phyloP scores from a whole-genome alignment of 2,113 vertebrate genomes.

The Notarius quadriscutis region DNA sequence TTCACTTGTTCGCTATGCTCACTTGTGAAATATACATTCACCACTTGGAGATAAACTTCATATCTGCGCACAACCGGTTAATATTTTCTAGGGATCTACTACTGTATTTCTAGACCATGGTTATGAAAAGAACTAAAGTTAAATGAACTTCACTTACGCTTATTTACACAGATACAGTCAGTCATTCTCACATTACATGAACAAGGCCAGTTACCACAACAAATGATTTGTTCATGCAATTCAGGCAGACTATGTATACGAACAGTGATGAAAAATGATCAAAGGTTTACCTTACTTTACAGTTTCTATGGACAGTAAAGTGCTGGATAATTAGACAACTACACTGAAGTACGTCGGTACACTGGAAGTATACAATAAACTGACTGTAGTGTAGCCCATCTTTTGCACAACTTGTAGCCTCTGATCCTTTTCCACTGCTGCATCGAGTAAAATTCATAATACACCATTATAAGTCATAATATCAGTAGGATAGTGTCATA shows the following conservation, averaged over 20 bases:
- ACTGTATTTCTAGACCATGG: not conserved
- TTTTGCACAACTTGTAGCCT: not conserved
- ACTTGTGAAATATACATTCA: too few species aligned
- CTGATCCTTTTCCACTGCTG: too few species aligned
- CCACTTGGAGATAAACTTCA: too few species aligned
- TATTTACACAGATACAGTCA: not conserved
- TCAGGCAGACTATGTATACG: not conserved
- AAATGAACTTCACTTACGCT: not conserved
- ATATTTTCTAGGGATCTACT: too few species aligned
- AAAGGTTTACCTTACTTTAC: not conserved
- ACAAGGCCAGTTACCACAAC: not conserved
- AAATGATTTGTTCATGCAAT: not conserved
- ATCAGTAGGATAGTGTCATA: not conserved
- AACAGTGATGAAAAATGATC: not conserved
- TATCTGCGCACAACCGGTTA: too few species aligned
- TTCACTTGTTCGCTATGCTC: too few species aligned
- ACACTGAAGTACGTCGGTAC: not conserved
- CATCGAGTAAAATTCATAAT: not conserved
- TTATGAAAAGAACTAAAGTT: not conserved
- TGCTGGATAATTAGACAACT: not conserved
- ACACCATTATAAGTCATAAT: not conserved
- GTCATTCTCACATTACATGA: not conserved
- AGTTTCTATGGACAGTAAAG: not conserved
- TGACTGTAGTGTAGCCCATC: not conserved
- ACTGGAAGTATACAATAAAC: not conserved